Evolutionary conservation across 2,888 invertebrate species (phyloP).

Genomic region (Cephus spinipes): DNA sequence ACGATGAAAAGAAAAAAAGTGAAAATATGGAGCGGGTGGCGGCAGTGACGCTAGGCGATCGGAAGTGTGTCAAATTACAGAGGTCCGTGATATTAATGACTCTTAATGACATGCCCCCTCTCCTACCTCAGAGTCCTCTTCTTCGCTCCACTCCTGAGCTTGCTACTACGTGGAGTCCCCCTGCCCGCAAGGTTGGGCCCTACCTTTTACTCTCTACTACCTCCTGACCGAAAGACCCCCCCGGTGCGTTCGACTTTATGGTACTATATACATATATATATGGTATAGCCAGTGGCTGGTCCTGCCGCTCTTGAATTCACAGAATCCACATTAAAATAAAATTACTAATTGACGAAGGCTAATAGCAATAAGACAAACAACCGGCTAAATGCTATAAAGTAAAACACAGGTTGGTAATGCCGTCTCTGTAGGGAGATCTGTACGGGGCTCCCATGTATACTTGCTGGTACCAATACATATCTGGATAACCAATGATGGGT

Average conservation of each 20-base stretch:
- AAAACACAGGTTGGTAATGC: constrained; percentile 61
- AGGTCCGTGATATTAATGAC: constrained; percentile 63
- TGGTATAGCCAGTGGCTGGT: background rate
- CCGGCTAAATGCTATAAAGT: constrained; percentile 64
- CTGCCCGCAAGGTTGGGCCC: constrained; percentile 29
- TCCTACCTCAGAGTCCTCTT: constrained; percentile 25
- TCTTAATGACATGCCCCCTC: constrained; percentile 62
- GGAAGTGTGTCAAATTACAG: constrained; percentile 67
- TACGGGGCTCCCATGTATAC: constrained; percentile 13
- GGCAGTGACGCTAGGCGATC: constrained; percentile 62
- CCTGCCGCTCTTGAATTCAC: constrained; percentile 46
- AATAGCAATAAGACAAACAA: constrained; percentile 66
- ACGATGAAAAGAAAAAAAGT: constrained; percentile 20
- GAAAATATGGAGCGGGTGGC: constrained; percentile 38
- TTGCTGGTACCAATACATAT: no score
- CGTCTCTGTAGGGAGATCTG: constrained; percentile 33
- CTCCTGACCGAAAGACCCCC: constrained; percentile 20
- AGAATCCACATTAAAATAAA: constrained; percentile 65
- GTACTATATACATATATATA: no score
- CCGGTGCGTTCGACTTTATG: constrained; percentile 20
- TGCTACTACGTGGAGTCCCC: constrained; percentile 12
- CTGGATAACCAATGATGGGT: constrained; percentile 13
- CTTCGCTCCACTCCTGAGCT: constrained; percentile 21
- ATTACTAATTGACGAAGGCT: constrained; percentile 65
- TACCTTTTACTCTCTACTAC: constrained; percentile 16